Conservation (phyloP, 2,113 vertebrate species). For the Odocoileus virginianus region DNA sequence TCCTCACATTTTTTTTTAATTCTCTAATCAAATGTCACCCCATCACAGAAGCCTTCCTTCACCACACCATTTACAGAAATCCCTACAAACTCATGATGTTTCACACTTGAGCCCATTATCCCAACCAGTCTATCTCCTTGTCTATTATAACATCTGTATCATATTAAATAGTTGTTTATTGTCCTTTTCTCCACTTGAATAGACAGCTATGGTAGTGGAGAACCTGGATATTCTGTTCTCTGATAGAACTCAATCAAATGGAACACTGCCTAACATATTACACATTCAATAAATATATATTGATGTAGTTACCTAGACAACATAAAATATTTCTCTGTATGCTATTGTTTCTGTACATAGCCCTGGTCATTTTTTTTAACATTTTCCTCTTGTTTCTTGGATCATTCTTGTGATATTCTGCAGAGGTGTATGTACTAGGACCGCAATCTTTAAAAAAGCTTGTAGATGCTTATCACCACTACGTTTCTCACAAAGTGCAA, state of each 20-base stretch:
- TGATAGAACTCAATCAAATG: neutral
- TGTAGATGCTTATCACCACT: neutral
- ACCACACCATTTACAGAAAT: neutral
- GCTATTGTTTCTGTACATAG: neutral
- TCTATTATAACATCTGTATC: neutral
- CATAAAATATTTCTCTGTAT: neutral
- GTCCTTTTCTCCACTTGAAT: neutral
- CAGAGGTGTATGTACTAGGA: neutral
- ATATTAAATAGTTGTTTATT: neutral
- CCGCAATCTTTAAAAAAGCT: neutral
- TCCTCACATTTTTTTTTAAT: neutral
- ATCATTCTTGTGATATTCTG: neutral
- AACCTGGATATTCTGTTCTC: neutral
- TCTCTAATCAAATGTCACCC: neutral
- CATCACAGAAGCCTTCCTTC: neutral
- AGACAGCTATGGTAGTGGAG: neutral
- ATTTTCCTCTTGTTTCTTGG: neutral
- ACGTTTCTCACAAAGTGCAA: neutral
- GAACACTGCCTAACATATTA: neutral
- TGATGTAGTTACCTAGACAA: neutral
- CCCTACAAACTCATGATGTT: neutral
- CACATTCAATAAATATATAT: neutral
- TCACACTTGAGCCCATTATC: neutral
- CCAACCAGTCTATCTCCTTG: neutral
- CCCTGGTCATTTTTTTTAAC: neutral